Evolutionary conservation across 1,140 invertebrate genomes (phyloP).

Genomic region (Oedothorax gibbosus): DNA sequence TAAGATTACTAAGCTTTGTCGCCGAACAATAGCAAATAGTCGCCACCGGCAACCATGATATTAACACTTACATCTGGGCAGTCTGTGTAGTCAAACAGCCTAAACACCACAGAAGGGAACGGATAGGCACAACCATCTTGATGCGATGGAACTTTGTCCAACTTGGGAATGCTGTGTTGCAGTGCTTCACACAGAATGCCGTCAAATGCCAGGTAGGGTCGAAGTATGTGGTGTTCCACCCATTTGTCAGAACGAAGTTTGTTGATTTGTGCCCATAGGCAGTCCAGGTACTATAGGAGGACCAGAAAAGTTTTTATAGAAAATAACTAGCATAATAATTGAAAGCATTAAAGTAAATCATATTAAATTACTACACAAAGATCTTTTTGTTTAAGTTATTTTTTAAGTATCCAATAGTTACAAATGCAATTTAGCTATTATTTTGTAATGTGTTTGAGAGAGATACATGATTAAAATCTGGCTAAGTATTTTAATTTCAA

Average conservation of each 20-base stretch:
- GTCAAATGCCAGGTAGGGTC: conserved; percentile 96
- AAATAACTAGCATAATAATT: too few species aligned
- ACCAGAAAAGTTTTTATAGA: neutral
- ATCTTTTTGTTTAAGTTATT: too few species aligned
- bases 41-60: too few species aligned
- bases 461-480: too few species aligned
- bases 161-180: conserved; percentile 92
- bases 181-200: conserved; percentile 93
- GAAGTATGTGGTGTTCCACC: conserved; percentile 95
- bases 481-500: too few species aligned
- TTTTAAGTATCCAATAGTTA: too few species aligned
- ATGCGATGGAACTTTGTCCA: conserved; percentile 86
- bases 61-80: conserved; percentile 80
- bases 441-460: too few species aligned
- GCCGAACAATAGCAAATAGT: too few species aligned
- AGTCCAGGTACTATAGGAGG: conserved; percentile 85
- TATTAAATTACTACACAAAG: too few species aligned
- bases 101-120: conserved; percentile 88
- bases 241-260: conserved; percentile 95
- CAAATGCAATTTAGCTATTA: too few species aligned
- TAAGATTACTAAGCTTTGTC: too few species aligned
- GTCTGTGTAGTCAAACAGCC: conserved; percentile 97
- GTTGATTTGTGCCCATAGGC: conserved; percentile 94
- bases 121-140: conserved; percentile 90
- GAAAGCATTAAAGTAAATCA: too few species aligned